phyloP scores from a whole-genome alignment of 2,797 vertebrate species.

The Cheirogaleus major region DNA sequence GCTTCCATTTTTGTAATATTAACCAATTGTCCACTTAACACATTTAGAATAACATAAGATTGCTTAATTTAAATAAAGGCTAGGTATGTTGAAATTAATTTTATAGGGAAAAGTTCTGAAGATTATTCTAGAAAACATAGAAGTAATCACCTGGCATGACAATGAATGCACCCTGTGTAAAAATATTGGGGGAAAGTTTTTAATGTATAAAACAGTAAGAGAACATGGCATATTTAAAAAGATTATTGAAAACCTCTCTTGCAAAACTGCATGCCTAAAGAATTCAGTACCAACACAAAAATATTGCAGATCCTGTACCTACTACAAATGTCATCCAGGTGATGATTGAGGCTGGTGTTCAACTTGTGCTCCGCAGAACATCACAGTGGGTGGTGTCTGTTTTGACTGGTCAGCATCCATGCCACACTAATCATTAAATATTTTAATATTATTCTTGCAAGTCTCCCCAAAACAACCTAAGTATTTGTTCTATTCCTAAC shows the following conservation, averaged over 20 bases:
- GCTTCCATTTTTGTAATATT: conserved; percentile 18
- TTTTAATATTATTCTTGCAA: not conserved
- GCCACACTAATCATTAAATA: not conserved
- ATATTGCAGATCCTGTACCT: not conserved
- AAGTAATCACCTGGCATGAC: not conserved
- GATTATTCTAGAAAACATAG: conserved; percentile 12
- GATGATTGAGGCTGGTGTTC: not conserved
- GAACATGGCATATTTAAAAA: not conserved
- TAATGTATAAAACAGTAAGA: not conserved
- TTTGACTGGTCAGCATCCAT: not conserved
- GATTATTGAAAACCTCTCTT: not conserved
- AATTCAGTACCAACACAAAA: not conserved
- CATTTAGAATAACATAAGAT: conserved; percentile 5
- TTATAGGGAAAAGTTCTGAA: not conserved
- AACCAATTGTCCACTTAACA: conserved; percentile 13
- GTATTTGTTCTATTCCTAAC: not conserved
- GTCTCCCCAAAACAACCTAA: not conserved
- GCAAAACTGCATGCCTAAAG: not conserved
- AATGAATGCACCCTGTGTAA: not conserved
- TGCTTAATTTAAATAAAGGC: conserved; percentile 11
- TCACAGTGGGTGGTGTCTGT: not conserved
- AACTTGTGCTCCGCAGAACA: not conserved
- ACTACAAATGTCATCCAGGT: not conserved
- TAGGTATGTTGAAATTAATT: not conserved
- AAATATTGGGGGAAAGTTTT: not conserved